Conservation (phyloP, 2,888 invertebrate genomes). For the Andricus curvator region DNA sequence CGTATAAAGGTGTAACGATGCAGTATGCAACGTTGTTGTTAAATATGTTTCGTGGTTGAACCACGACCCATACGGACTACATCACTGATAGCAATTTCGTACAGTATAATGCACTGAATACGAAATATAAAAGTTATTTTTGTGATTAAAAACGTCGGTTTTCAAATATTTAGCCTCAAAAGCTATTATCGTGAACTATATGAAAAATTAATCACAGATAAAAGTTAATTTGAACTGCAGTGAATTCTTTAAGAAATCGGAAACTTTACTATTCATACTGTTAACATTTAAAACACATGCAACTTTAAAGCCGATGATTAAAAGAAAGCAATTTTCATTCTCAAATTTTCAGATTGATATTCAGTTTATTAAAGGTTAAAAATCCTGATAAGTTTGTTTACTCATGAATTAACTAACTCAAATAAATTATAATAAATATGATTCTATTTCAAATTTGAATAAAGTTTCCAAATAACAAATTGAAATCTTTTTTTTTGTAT, state of each 20-base stretch:
- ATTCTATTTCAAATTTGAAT: too few relatives aligned
- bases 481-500: too few relatives aligned
- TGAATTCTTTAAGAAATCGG: too few relatives aligned
- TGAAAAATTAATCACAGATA: neutral
- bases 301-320: too few relatives aligned
- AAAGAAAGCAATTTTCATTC: too few relatives aligned
- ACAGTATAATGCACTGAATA: neutral
- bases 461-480: too few relatives aligned
- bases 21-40: slow-evolving; percentile 9
- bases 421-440: too few relatives aligned
- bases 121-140: neutral
- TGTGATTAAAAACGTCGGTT: neutral
- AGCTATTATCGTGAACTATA: neutral
- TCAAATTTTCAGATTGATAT: too few relatives aligned
- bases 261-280: neutral
- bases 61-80: neutral
- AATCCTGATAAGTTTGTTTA: too few relatives aligned
- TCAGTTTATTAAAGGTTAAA: too few relatives aligned
- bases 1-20: slow-evolving; percentile 8
- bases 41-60: slow-evolving; percentile 20
- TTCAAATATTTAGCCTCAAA: neutral
- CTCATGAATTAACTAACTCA: too few relatives aligned
- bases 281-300: neutral
- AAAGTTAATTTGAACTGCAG: too few relatives aligned
- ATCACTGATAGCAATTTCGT: neutral